A percentile compares a stretch with the other conserved stretches of the same genome.
Evolutionary conservation across 1,140 invertebrate species (phyloP).

Genomic region (Drosophila ohnishii): DNA sequence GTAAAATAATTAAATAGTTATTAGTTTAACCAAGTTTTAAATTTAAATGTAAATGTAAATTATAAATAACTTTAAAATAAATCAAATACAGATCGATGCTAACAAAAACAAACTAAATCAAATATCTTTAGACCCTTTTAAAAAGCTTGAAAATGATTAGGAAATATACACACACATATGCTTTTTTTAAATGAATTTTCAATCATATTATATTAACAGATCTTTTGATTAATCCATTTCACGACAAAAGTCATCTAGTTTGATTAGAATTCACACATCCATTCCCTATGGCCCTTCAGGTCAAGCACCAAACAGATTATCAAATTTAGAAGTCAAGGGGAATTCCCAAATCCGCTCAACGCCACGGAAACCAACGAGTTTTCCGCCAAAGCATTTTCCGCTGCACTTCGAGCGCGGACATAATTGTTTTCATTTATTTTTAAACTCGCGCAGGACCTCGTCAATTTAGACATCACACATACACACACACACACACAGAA

Average conservation of each 20-base stretch:
- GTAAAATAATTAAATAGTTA: too few species aligned
- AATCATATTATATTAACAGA: not conserved
- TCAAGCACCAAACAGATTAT: conserved; percentile 14
- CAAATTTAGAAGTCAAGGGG: conserved; percentile 4
- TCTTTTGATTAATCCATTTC: not conserved
- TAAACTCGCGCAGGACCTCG: conserved; percentile 58
- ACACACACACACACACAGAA: conserved; percentile 22
- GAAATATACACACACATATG: too few species aligned
- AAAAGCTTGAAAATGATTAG: not conserved
- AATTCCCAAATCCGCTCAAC: conserved; percentile 6
- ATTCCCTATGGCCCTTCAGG: not conserved
- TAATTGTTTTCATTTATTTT: conserved; percentile 73
- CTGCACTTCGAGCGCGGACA: conserved; percentile 28
- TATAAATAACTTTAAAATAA: not conserved
- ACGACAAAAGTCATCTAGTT: not conserved
- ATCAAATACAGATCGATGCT: not conserved
- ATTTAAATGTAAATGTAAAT: not conserved
- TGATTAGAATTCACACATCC: not conserved
- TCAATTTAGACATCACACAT: conserved; percentile 42
- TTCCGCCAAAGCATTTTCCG: conserved; percentile 17
- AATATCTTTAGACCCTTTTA: not conserved
- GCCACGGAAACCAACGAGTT: conserved; percentile 8
- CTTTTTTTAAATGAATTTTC: too few species aligned
- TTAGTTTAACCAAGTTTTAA: too few species aligned
- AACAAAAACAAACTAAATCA: not conserved